A percentile compares a stretch with the other conserved stretches of the same genome.
These are phyloP conservation scores for Gadus chalcogrammus DNA, from an alignment of 2,113 vertebrate genomes.

Conservation along the genomic window DNA sequence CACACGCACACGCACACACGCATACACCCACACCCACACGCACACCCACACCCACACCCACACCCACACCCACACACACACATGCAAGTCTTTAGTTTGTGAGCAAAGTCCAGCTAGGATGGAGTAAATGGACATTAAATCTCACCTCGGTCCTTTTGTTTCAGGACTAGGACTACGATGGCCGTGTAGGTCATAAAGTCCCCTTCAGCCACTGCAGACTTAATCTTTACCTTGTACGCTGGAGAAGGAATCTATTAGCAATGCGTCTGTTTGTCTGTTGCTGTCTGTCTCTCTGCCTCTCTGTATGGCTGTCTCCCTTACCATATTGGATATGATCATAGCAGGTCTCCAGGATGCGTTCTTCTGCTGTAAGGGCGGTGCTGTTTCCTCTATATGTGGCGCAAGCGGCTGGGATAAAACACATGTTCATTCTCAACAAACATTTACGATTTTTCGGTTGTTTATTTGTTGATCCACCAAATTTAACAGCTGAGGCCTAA, in stretches of 20 bases:
- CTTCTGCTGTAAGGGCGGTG: slow-evolving; percentile 9
- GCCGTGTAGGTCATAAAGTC: slow-evolving; percentile 82
- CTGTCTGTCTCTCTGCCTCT: neutral
- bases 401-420: slow-evolving; percentile 36
- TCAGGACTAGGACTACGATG: slow-evolving; percentile 75
- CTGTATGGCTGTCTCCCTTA: slow-evolving; percentile 15
- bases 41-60: too few relatives aligned
- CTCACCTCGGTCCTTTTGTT: slow-evolving; percentile 55
- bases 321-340: slow-evolving; percentile 48
- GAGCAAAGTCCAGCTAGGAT: neutral
- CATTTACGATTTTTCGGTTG: neutral
- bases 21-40: neutral
- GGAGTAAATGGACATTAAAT: neutral
- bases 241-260: slow-evolving; percentile 20
- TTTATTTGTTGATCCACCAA: neutral
- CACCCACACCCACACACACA: neutral
- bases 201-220: slow-evolving; percentile 72
- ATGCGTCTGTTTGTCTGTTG: neutral
- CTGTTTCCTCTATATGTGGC: slow-evolving; percentile 40
- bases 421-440: neutral
- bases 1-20: neutral
- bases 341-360: slow-evolving; percentile 39
- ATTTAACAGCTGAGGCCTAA: neutral
- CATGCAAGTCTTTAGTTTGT: neutral
- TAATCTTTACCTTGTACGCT: slow-evolving; percentile 82